A percentile compares a stretch with the other conserved stretches of the same genome.
phyloP scores from a whole-genome alignment of 2,113 vertebrate genomes.

The Cichladusa arquata region DNA sequence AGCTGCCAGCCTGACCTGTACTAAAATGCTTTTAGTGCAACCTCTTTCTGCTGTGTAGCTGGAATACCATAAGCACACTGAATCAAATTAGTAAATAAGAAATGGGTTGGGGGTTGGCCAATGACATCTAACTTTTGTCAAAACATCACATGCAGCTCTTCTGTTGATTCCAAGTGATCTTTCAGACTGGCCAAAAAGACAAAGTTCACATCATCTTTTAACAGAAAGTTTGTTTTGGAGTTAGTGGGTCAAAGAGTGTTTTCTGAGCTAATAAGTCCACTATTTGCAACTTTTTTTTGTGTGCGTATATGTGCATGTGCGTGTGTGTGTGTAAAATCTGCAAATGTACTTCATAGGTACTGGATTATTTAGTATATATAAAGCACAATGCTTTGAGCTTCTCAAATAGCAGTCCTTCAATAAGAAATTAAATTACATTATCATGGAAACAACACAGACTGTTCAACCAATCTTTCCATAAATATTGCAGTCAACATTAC shows the following conservation, averaged over 20 bases:
- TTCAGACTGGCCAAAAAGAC: neutral
- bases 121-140: neutral
- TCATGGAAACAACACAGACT: neutral
- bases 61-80: neutral
- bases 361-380: neutral
- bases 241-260: neutral
- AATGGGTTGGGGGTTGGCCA: neutral
- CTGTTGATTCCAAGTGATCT: neutral
- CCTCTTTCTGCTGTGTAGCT: neutral
- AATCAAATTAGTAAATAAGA: neutral
- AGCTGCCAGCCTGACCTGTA: neutral
- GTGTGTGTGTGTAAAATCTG: neutral
- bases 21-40: neutral
- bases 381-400: neutral
- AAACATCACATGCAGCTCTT: constrained; percentile 2
- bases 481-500: neutral
- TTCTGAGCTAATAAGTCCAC: neutral
- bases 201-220: constrained; percentile 21
- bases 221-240: constrained; percentile 24
- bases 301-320: too few relatives aligned
- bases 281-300: neutral
- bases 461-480: neutral
- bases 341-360: neutral
- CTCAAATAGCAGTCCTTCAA: neutral
- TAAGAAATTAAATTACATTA: neutral